phyloP scores from a whole-genome alignment of 1,140 invertebrate species.

The Chironomus striatipennis region DNA sequence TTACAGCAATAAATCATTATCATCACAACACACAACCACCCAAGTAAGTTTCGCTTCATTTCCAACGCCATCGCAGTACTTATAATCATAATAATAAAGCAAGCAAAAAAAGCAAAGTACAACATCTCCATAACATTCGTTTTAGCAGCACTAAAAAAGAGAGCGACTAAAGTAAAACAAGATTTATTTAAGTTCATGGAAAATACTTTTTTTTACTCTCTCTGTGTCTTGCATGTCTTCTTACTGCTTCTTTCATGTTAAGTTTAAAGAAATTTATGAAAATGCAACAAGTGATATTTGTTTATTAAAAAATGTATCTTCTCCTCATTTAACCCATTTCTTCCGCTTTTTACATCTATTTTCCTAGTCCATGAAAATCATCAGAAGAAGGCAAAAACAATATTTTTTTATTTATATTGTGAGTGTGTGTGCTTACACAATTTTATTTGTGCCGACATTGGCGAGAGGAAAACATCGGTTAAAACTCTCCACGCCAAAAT shows the following conservation, averaged over 20 bases:
- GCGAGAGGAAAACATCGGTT: conserved; percentile 16
- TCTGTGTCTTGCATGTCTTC: too few relatives aligned
- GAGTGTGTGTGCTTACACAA: not conserved
- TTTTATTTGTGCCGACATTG: conserved; percentile 7
- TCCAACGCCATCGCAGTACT: not conserved
- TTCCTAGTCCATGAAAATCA: not conserved
- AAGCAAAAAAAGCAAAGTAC: too few relatives aligned
- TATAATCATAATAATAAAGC: too few relatives aligned
- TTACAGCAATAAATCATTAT: conserved; percentile 14
- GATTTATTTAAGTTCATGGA: conserved; percentile 13
- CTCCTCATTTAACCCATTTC: conserved; percentile 12
- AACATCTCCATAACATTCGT: not conserved
- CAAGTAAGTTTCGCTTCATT: not conserved
- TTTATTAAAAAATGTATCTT: conserved; percentile 4
- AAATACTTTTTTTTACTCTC: not conserved
- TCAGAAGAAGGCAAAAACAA: not conserved
- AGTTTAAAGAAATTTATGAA: not conserved
- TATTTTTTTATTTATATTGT: not conserved
- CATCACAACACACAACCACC: not conserved
- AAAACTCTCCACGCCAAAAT: conserved; percentile 14
- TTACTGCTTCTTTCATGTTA: not conserved
- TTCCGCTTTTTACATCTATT: not conserved
- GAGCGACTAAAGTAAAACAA: not conserved
- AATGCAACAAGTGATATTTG: conserved; percentile 22
- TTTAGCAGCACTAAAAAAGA: conserved; percentile 1